Evolutionary conservation across 2,888 invertebrate genomes (phyloP), one percentile per base, ranked within the genome.

Genomic region (Hipparchia semele): DNA sequence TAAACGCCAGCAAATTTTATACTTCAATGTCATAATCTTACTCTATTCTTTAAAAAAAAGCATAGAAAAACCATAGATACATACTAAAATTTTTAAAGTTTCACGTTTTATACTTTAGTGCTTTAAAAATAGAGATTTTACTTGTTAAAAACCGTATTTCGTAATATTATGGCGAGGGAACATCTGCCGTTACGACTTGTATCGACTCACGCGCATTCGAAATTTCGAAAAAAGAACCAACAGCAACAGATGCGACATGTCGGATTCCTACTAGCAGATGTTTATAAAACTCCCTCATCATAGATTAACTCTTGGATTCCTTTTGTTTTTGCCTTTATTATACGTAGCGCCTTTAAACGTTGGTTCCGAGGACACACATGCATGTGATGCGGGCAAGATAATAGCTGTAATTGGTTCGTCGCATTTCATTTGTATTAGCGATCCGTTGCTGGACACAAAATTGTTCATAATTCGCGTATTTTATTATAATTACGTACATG

Each of bases 201-300:
- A 88, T 86, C 87, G 85, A 84, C 89, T 89, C 90, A 86, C 87
- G 90, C 90, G 90, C 90, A 89, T 92, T 91, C 86, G 88, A 91
- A 92, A 88, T 83, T 91, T 84, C 58, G 85, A 88, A 92, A 91
- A 91, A 90, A 89, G 86, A 84, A 83, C 79, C 77, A 77, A 79
- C 79, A 80, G 83, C 82, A 91, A 92, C 94, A 94, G 93, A 94
- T 94, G 94, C 90, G 90, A 90, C 91, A 90, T 90, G 88, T 87
- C 85, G 91, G 92, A 93, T 91, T 92, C 91, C 87, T 86, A 82
- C 84, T 88, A 89, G 92, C 94, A 94, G 92, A 90, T 94, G 94
- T 91, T 91, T 88, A 89, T 88, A 89, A 91, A 91, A 89, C 87
- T 88, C 90, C 89, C 90, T 87, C 88, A 91, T 91, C 88, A 91